These are phyloP conservation scores for Drosophila orosa DNA, from an alignment of 1,140 invertebrate genomes.

Conservation along the genomic window DNA sequence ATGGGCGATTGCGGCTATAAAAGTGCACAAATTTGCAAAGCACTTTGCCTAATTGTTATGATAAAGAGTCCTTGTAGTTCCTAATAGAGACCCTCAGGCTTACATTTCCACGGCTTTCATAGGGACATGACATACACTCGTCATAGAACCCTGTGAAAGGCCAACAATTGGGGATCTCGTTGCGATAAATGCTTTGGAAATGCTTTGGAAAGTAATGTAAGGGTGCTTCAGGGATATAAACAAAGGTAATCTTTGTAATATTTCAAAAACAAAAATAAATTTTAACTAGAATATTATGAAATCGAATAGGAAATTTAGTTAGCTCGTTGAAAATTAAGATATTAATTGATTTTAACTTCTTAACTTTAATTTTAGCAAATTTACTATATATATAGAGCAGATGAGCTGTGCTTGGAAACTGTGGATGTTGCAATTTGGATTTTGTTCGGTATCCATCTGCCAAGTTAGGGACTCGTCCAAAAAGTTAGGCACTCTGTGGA, in stretches of 20 bases:
- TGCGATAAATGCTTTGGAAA: neutral
- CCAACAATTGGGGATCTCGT: constrained; percentile 9
- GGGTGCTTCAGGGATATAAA: neutral
- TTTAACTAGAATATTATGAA: neutral
- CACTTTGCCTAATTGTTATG: constrained; percentile 67
- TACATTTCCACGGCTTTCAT: neutral
- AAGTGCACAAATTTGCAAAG: constrained; percentile 62
- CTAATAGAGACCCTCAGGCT: constrained; percentile 1
- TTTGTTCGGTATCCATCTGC: neutral
- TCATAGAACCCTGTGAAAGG: neutral
- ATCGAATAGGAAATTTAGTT: neutral
- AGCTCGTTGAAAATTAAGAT: neutral
- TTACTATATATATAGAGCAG: neutral
- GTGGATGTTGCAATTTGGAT: neutral
- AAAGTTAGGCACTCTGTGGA: constrained; percentile 10
- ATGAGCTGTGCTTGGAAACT: neutral
- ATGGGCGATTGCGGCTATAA: constrained; percentile 44
- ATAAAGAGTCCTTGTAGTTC: constrained; percentile 43
- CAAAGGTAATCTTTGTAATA: no score
- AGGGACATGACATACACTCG: neutral
- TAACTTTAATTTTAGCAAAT: neutral
- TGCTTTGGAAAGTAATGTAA: no score
- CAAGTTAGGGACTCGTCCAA: neutral
- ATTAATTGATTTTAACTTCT: neutral
- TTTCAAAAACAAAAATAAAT: neutral